Evolutionary conservation across 2,888 invertebrate species (phyloP), one percentile per base, ranked within the genome.

Genomic region (Tipula vernalis): DNA sequence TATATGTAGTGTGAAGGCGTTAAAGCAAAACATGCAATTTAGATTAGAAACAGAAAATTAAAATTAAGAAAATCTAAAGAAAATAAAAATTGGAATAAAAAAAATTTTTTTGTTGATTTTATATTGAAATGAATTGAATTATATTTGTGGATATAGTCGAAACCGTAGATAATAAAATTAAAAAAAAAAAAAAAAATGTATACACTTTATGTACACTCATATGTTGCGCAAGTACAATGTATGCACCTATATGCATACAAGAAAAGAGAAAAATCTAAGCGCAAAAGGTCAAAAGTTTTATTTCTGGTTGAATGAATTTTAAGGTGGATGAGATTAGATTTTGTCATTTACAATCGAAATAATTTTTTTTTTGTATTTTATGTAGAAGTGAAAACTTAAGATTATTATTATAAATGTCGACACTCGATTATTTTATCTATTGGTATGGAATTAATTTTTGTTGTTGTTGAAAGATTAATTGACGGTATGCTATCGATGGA

Each of bases 1-100:
- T 51, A 51, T 57, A 71, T 71, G 28, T 71, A 18, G 71, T 71
- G 71, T 71, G 71, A 71, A 71, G 71, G 71, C 71, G 71, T 71
- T 71, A 71, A 71, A 71, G 71, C 71, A 71, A 71, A 71, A 71
- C 71, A 71, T 71, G 71, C 71, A 71, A 71, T 71, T 71, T 71
- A 71, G 71, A 71, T 71, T 71, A 71, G 71, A 71, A 71, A 71
- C 71, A 71, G 71, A 71, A 71, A 71, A 71, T 71, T 71, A 71
- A 71, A 71, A 71, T 71, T 28, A 71, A 71, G 3, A 18, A 71
- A 71, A 71, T 15, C 15, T 12, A 51, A 28, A 28, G 28, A 28
- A 28, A 28, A 28, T 28, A 28, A 57, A 57, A 57, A 57, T 57
- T 57, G 57, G 57, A 57, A 57, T 57, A 57, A 57, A 6, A 57